Conservation (phyloP, 2,113 vertebrate genomes). For the Conger conger region DNA sequence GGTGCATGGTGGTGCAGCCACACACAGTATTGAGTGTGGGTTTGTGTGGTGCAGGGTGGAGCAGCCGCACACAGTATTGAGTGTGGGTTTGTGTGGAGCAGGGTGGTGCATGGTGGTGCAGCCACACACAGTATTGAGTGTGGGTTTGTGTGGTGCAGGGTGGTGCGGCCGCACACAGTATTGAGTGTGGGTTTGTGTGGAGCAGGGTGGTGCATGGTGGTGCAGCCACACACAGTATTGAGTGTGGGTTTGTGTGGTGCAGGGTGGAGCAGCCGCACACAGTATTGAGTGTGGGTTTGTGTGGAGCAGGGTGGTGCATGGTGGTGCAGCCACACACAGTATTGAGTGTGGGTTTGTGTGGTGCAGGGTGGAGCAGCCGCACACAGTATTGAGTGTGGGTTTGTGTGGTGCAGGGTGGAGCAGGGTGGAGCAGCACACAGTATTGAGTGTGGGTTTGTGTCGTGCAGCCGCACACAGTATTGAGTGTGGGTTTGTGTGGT, state of each 20-base stretch:
- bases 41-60: not conserved
- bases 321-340: slow-evolving; percentile 96
- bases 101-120: slow-evolving; percentile 99
- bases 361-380: not conserved
- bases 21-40: slow-evolving; percentile 86
- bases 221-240: slow-evolving; percentile 96
- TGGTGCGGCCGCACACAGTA: not conserved
- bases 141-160: not conserved
- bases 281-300: not conserved
- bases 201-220: slow-evolving; percentile 93
- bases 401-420: slow-evolving; percentile 82
- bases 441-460: too few species aligned
- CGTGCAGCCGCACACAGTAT: too few species aligned
- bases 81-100: slow-evolving; percentile 43
- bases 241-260: slow-evolving; percentile 43
- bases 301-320: too few species aligned
- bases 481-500: not conserved
- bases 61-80: rapidly evolving
- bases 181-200: not conserved
- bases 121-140: slow-evolving; percentile 93
- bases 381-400: not conserved
- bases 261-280: not conserved
- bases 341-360: slow-evolving; percentile 67
- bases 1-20: slow-evolving; percentile 97
- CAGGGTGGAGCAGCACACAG: slow-evolving; percentile 92